A percentile compares a stretch with the other conserved stretches of the same genome.
Evolutionary conservation across 1,140 invertebrate species (phyloP).

Genomic region (Saccostrea cuccullata): DNA sequence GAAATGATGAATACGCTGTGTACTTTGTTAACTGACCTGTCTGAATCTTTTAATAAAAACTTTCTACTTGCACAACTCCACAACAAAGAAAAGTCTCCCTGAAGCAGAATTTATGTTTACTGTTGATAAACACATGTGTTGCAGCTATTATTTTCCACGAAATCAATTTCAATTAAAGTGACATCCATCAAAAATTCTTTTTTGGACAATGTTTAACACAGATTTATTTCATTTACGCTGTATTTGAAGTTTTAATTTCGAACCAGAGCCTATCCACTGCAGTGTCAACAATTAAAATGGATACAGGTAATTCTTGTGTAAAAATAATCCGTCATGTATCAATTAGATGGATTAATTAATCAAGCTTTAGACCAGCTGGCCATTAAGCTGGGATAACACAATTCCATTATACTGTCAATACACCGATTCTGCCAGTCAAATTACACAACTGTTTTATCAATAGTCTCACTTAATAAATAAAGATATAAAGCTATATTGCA

Average conservation of each 20-base stretch:
- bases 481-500: neutral
- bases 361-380: neutral
- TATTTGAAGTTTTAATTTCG: neutral
- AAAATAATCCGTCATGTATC: neutral
- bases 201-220: neutral
- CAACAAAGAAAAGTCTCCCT: neutral
- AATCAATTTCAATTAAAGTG: conserved; percentile 10
- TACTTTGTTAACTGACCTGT: neutral
- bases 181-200: neutral
- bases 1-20: neutral
- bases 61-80: neutral
- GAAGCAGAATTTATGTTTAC: conserved; percentile 3
- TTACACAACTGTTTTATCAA: neutral
- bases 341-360: conserved; percentile 18
- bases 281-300: neutral
- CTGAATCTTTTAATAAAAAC: no score
- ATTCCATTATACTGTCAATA: neutral
- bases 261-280: neutral
- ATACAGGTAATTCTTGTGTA: conserved; percentile 1
- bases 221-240: neutral
- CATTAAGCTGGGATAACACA: neutral
- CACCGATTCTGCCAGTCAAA: neutral
- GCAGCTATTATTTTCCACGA: neutral
- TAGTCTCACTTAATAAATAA: neutral
- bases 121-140: neutral